Percentiles rank a stretch among this genome's conserved stretches.
Conservation (phyloP, 2,888 invertebrate genomes). For the Stenchaetothrips biformis region DNA sequence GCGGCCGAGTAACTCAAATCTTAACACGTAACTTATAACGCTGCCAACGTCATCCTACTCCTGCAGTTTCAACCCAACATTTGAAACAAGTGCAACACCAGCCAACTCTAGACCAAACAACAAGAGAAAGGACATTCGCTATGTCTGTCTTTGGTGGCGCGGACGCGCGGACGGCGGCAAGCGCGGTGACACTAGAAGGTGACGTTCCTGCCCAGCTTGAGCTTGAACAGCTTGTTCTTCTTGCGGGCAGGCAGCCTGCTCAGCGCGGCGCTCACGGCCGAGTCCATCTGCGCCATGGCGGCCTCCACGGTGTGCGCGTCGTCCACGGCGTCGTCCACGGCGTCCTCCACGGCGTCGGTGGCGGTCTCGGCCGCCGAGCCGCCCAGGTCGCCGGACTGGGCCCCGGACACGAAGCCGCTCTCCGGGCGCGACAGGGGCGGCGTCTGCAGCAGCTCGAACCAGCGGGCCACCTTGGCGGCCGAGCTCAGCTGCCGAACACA, state of each 20-base stretch:
- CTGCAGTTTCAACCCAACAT: neutral
- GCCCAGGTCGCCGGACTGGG: conserved; percentile 49
- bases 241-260: conserved; percentile 66
- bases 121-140: neutral
- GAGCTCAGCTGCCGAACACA: conserved; percentile 59
- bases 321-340: conserved; percentile 54
- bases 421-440: conserved; percentile 61
- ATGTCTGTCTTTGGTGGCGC: conserved; percentile 1
- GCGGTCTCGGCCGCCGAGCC: conserved; percentile 39
- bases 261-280: conserved; percentile 58
- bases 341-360: conserved; percentile 60
- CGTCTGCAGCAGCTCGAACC: conserved; percentile 66
- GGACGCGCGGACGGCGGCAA: no score
- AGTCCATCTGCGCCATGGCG: conserved; percentile 51
- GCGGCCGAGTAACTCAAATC: neutral
- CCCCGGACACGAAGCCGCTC: conserved; percentile 67
- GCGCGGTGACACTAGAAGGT: conserved; percentile 52
- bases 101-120: neutral
- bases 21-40: neutral
- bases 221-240: conserved; percentile 61
- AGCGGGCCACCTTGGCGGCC: conserved; percentile 72
- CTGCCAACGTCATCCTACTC: conserved; percentile 28
- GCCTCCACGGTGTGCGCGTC: conserved; percentile 52
- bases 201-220: conserved; percentile 67
- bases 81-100: neutral